Base-by-base conservation (phyloP, 2,888 invertebrate species). In the Chrysina gloriosa region DNA sequence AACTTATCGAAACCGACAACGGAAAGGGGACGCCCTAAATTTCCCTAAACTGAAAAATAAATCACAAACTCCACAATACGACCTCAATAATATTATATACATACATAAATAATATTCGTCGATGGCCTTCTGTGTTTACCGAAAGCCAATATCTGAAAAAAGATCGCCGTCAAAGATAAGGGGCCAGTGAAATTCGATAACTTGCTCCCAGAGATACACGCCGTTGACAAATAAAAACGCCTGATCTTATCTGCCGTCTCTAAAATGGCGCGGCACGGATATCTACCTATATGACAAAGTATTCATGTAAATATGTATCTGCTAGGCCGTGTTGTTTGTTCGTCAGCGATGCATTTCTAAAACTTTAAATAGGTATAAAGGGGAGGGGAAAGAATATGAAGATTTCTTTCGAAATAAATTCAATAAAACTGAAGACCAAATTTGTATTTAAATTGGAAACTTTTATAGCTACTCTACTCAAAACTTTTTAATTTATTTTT, bases 171-270 rank as follows among this genome's bases (percentile, higher is more conserved):
- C 27, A n/a, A 23, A 36, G 58, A 58, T 58, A 58, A 39, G 58
- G 11, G 6, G 39, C 23, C 11, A 23, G 39, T 58, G 58, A 58
- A 58, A 58, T 58, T 58, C 25, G 58, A 58, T 58, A 58, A 58
- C 58, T 58, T 39, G 58, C 58, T 58, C 42, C 39, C 58, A 39
- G 23, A 39, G 11, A 39, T 58, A 58, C 58, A 58, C 58, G 39
- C n/a, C 58, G 58, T 58, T 58, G 39, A 58, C 58, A 58, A 58
- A 58, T 58, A 58, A 58, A 58, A 58, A 58, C 39, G 36, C 58
- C 39, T 58, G 58, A 58, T 58, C 39, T 58, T 58, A 58, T 58
- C 58, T 36, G n/a, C 14, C 14, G 39, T 39, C 16, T 52, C 25
- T 39, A 58, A 58, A 58, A 58, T 58, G 58, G 58, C 58, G 58